Base-by-base conservation (phyloP, 2,113 vertebrate genomes). In the Bucco capensis region DNA sequence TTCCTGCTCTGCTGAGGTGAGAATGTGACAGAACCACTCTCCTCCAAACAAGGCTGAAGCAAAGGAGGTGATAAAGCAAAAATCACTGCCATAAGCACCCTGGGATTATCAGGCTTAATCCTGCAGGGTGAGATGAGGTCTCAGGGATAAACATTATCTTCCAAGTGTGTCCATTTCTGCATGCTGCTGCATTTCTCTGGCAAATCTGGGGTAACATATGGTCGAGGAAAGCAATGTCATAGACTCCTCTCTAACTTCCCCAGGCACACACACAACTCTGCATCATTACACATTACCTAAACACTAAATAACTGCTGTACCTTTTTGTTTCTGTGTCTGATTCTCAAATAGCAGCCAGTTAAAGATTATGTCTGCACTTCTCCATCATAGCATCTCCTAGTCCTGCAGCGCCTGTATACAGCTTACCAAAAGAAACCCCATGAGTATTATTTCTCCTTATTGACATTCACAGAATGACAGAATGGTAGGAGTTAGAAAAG, bases 61-160 rank as follows among this genome's bases (percentile, higher is more conserved):
- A 51, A 86, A 77, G 75, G 51, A 73, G 30, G 35, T 75, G 86
- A 90, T 75, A 70, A 92, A 90, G 70, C 89, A 92, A 86, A 90
- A 92, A 80, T 80, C 88, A 51, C 76, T 58, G 31, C 72, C 38
- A 13, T 88, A 91, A 80, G 74, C 67, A 64, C 67, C 37, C 35
- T 33, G 47, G 88, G 88, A 87, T 89, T 91, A 83, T 50, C 8
- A 0, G 2, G 19, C 38, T 18, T 67, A 92, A 90, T 71, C 50
- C 73, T 64, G 65, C 1, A 3, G 69, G 83, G 69, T 88, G 67
- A 91, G 44, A 66, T 9, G 30, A 94, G 82, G 87, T 89, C 69
- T 89, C 37, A 6, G 51, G 42, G 38, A 54, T 49, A 88, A 83
- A 62, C 0, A 0, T 15, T 47, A 25, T 15, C 53, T 61, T 85